phyloP scores from a whole-genome alignment of 2,888 invertebrate species.

The Drosophila suboccidentalis region DNA sequence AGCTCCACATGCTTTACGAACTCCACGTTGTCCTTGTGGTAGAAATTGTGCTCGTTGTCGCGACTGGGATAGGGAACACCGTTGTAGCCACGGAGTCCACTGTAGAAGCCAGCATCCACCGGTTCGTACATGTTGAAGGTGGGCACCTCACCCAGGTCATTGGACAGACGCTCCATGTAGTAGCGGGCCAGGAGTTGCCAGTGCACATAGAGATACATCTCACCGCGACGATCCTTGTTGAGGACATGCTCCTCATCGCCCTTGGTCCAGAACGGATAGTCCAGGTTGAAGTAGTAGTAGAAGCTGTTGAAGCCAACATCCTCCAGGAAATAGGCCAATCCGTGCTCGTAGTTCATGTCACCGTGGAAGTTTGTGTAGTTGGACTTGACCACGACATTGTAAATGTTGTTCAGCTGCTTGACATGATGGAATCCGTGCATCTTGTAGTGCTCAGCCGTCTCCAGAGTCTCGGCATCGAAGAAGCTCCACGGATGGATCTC shows the following conservation, averaged over 20 bases:
- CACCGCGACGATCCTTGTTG: conserved; percentile 85
- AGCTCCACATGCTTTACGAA: conserved; percentile 85
- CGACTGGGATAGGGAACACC: conserved; percentile 90
- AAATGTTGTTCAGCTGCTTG: conserved; percentile 86
- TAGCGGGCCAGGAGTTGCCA: conserved; percentile 86
- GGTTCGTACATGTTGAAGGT: conserved; percentile 87
- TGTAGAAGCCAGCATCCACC: conserved; percentile 88
- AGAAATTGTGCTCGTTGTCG: conserved; percentile 87
- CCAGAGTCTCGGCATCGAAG: conserved; percentile 87
- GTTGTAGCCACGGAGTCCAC: conserved; percentile 88
- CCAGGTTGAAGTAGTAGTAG: conserved; percentile 89
- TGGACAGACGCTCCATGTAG: conserved; percentile 88
- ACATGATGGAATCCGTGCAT: conserved; percentile 87
- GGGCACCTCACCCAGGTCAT: conserved; percentile 89
- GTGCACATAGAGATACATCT: conserved; percentile 86
- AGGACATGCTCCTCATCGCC: conserved; percentile 84
- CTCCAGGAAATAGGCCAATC: conserved; percentile 90
- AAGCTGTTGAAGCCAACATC: conserved; percentile 91
- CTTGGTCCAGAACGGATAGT: conserved; percentile 90
- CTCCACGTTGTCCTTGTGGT: conserved; percentile 80
- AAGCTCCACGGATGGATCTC: conserved; percentile 89
- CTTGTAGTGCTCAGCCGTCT: conserved; percentile 86
- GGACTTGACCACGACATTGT: conserved; percentile 88
- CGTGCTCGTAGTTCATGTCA: conserved; percentile 88
- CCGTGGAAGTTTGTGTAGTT: conserved; percentile 89